A percentile compares a stretch with the other conserved stretches of the same genome.
Conservation (phyloP, 2,113 vertebrate genomes). For the Poeciliopsis prolifica region DNA sequence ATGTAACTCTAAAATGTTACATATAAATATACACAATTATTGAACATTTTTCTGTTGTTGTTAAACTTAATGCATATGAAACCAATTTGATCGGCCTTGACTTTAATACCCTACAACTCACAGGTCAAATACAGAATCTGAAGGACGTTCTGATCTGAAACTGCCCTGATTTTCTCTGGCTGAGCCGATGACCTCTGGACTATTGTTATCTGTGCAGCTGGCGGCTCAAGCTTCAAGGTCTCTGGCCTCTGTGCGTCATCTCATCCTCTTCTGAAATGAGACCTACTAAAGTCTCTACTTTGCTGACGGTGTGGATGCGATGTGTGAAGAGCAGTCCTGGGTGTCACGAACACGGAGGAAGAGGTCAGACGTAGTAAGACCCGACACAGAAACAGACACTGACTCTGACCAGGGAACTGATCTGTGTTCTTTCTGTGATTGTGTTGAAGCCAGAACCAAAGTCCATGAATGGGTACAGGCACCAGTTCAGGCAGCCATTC, state of each 20-base stretch:
- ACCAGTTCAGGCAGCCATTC: not conserved
- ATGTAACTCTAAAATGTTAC: no score
- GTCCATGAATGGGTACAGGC: not conserved
- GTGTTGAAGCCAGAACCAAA: no score
- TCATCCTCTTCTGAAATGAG: not conserved
- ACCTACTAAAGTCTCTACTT: not conserved
- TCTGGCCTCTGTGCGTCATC: not conserved
- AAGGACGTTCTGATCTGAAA: not conserved
- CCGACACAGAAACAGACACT: not conserved
- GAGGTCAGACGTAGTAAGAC: no score
- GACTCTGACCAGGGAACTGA: not conserved
- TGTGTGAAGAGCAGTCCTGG: not conserved
- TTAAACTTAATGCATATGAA: not conserved
- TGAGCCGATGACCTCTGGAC: no score
- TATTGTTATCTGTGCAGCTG: no score
- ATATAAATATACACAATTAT: no score
- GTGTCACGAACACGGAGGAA: not conserved
- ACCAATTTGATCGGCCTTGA: not conserved
- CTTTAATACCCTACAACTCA: not conserved
- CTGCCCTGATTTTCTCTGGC: no score
- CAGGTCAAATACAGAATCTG: not conserved
- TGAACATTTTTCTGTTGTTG: no score
- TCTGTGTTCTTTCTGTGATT: no score
- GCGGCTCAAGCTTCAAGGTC: no score
- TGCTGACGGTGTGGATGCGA: not conserved